Percentiles rank a stretch among this genome's conserved stretches.
Evolutionary conservation across 1,140 invertebrate species (phyloP).

Genomic region (Melitaea cinxia): DNA sequence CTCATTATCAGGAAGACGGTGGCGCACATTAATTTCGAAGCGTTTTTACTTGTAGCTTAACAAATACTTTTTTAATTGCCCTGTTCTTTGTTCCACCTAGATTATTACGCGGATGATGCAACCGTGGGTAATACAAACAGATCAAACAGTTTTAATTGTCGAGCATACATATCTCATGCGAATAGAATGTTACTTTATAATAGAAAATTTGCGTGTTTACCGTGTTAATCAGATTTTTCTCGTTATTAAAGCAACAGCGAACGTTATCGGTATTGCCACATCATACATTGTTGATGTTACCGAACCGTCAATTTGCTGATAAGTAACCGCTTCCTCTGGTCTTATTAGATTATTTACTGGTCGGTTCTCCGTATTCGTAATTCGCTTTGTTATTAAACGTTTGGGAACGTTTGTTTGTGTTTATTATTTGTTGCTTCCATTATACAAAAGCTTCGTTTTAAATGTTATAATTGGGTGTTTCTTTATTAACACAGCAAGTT

Average conservation of each 20-base stretch:
- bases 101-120: constrained; percentile 63
- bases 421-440: constrained; percentile 2
- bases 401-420: constrained; percentile 14
- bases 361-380: constrained; percentile 12
- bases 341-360: constrained; percentile 17
- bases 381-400: constrained; percentile 19
- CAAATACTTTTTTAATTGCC: constrained; percentile 74
- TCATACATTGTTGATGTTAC: constrained; percentile 36
- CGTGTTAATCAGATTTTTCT: constrained; percentile 54
- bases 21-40: constrained; percentile 68
- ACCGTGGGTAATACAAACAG: constrained; percentile 50
- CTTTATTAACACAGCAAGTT: neutral
- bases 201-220: constrained; percentile 51
- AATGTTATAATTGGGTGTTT: neutral
- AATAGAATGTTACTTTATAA: constrained; percentile 49
- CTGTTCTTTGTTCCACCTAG: constrained; percentile 67
- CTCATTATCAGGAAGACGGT: constrained; percentile 74
- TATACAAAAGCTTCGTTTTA: neutral
- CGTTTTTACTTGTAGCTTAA: constrained; percentile 70
- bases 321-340: constrained; percentile 18
- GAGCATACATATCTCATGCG: constrained; percentile 44
- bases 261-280: constrained; percentile 39
- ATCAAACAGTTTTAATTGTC: constrained; percentile 64
- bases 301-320: constrained; percentile 33
- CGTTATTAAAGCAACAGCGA: constrained; percentile 43